A percentile compares a stretch with the other conserved stretches of the same genome.
These are phyloP conservation scores for Phymatocera aterrima DNA, from an alignment of 2,888 invertebrate species.

Conservation along the genomic window DNA sequence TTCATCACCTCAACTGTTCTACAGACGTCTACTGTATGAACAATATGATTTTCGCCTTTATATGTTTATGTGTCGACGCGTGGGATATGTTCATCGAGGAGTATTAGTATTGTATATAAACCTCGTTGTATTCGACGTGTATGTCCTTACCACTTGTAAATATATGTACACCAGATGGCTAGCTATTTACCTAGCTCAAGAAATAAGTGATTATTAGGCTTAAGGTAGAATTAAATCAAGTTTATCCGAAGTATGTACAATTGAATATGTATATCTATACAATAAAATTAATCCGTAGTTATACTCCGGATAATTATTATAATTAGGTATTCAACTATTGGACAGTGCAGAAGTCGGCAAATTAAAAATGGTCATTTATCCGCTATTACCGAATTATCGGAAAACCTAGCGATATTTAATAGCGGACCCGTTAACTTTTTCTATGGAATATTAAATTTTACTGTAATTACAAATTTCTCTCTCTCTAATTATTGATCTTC, in stretches of 20 bases:
- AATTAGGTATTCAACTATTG: too few species aligned
- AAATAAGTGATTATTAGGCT: slow-evolving; percentile 35
- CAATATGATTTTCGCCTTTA: neutral
- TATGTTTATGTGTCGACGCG: neutral
- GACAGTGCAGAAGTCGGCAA: too few species aligned
- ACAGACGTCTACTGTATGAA: neutral
- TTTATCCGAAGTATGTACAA: neutral
- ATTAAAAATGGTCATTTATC: too few species aligned
- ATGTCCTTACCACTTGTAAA: slow-evolving; percentile 13
- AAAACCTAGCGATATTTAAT: too few species aligned
- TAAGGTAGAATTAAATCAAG: slow-evolving; percentile 14
- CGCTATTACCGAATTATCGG: too few species aligned
- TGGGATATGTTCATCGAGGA: neutral
- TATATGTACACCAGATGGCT: slow-evolving; percentile 24
- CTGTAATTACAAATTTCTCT: too few species aligned
- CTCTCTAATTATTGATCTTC: too few species aligned
- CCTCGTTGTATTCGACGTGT: neutral
- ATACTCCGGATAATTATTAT: neutral
- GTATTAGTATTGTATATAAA: neutral
- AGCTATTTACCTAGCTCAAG: slow-evolving; percentile 31
- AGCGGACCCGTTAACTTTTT: too few species aligned
- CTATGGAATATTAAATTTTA: too few species aligned
- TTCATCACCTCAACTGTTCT: neutral
- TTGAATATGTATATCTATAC: neutral
- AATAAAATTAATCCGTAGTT: slow-evolving; percentile 9